phyloP scores from a whole-genome alignment of 2,888 invertebrate species.

The Eudasyphora cyanicolor region DNA sequence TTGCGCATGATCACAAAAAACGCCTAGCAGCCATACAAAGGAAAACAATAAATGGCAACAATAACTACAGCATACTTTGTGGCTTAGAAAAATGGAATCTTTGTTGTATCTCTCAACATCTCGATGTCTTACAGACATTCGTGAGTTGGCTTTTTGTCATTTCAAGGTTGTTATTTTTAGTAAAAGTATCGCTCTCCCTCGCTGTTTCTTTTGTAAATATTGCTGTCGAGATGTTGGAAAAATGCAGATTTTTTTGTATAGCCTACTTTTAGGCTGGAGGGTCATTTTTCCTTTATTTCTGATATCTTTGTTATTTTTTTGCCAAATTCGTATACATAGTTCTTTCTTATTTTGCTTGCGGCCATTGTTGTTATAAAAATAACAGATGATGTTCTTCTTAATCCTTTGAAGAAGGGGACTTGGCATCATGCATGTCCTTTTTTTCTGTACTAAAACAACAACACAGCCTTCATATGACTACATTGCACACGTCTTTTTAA shows the following conservation, averaged over 20 bases:
- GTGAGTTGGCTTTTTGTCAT: background rate
- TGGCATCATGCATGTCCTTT: background rate
- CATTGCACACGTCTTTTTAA: no score
- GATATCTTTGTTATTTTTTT: background rate
- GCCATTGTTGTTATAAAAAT: background rate
- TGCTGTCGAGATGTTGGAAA: background rate
- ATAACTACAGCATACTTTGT: slow-evolving; percentile 3
- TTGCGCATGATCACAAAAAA: background rate
- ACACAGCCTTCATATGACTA: no score
- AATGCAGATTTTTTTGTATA: background rate
- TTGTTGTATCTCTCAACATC: background rate
- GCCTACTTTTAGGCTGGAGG: slow-evolving; percentile 4
- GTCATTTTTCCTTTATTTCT: background rate
- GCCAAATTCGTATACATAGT: background rate
- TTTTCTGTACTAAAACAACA: background rate
- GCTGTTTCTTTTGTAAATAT: no score
- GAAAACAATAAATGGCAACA: background rate
- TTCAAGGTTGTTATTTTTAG: background rate
- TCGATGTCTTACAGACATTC: background rate
- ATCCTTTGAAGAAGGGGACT: background rate
- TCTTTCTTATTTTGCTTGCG: background rate
- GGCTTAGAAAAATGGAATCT: background rate
- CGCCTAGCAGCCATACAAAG: background rate
- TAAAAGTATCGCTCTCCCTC: no score
- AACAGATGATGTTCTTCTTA: no score